A percentile compares a stretch with the other conserved stretches of the same genome.
phyloP scores from a whole-genome alignment of 2,797 vertebrate species.

The Semaprochilodus insignis region DNA sequence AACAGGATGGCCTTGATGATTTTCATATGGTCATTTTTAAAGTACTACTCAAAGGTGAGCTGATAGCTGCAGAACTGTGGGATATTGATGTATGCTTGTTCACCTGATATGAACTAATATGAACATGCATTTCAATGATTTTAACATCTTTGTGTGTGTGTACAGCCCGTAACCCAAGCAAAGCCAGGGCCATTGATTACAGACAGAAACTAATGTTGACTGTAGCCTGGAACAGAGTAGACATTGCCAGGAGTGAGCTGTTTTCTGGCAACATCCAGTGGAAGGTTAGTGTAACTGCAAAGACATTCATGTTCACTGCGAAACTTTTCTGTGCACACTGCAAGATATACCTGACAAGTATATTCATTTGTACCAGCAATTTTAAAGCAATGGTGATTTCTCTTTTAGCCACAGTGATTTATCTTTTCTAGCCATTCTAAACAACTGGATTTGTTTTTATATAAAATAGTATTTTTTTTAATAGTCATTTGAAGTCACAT shows the following conservation, averaged over 20 bases:
- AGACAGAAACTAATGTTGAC: conserved; percentile 87
- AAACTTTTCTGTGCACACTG: neutral
- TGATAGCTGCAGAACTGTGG: neutral
- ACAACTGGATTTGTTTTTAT: too few species aligned
- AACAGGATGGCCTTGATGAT: conserved; percentile 82
- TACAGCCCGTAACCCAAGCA: conserved; percentile 77
- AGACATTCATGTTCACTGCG: neutral
- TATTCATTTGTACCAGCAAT: neutral
- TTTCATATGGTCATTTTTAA: conserved; percentile 87
- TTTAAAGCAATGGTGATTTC: neutral
- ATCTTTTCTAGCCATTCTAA: too few species aligned
- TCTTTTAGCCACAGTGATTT: neutral
- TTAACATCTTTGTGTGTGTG: neutral
- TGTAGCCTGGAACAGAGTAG: conserved; percentile 89
- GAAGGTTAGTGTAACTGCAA: conserved; percentile 71
- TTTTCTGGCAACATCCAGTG: conserved; percentile 86
- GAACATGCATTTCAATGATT: neutral
- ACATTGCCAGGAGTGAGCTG: conserved; percentile 87
- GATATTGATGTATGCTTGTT: neutral
- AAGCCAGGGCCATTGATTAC: conserved; percentile 73
- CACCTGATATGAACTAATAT: neutral
- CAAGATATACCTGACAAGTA: neutral
- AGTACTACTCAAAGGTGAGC: conserved; percentile 85
- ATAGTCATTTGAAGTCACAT: too few species aligned
- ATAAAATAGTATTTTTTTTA: too few species aligned